Evolutionary conservation across 1,140 invertebrate species (phyloP).

Genomic region (Camponotus floridanus): DNA sequence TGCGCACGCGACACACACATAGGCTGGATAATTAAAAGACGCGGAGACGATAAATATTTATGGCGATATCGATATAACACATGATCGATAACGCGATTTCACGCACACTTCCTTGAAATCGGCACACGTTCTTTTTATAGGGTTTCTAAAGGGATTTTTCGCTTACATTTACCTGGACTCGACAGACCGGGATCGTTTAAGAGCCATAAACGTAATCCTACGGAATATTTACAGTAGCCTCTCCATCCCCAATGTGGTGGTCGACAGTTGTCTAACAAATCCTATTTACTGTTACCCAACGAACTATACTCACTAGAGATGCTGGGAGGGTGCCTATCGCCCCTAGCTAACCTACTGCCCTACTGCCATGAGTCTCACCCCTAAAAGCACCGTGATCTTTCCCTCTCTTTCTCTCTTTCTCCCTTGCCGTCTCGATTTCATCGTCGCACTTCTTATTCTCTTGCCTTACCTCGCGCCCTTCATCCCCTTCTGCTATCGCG

Average conservation of each 20-base stretch:
- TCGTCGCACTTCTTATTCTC: constrained; percentile 41
- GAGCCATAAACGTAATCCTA: constrained; percentile 68
- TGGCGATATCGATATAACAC: neutral
- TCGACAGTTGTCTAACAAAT: constrained; percentile 81
- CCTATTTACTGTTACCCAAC: constrained; percentile 80
- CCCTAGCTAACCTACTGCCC: constrained; percentile 86
- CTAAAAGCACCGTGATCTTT: constrained; percentile 70
- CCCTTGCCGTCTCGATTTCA: constrained; percentile 3
- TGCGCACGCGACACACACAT: neutral
- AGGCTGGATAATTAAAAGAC: constrained; percentile 4
- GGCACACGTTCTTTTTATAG: constrained; percentile 14
- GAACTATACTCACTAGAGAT: constrained; percentile 72
- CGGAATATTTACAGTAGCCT: constrained; percentile 72
- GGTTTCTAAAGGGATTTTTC: neutral
- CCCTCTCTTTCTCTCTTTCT: constrained; percentile 28
- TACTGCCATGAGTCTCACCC: constrained; percentile 80
- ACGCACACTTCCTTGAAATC: neutral
- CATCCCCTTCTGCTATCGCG: constrained; percentile 32
- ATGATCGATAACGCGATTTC: neutral
- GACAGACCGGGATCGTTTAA: constrained; percentile 66
- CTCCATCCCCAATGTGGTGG: constrained; percentile 44
- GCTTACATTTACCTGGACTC: constrained; percentile 42
- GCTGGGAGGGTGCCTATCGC: constrained; percentile 79
- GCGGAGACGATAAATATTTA: neutral
- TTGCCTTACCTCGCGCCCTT: constrained; percentile 55